phyloP scores from a whole-genome alignment of 2,797 vertebrate species.

The Falco rusticolus region DNA sequence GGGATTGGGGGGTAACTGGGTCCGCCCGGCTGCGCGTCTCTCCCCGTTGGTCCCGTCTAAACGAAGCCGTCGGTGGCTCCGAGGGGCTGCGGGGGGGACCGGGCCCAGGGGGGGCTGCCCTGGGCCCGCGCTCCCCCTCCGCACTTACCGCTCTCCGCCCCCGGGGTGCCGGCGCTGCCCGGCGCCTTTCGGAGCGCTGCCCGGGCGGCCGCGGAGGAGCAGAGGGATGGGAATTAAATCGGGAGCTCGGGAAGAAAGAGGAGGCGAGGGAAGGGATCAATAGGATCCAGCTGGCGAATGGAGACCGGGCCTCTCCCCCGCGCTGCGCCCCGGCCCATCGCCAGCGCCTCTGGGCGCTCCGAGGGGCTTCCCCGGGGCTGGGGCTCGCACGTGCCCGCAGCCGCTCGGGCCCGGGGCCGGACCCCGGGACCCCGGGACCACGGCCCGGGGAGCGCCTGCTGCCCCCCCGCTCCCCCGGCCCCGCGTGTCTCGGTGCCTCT shows the following conservation, averaged over 20 bases:
- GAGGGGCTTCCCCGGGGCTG: background rate
- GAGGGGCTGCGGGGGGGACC: background rate
- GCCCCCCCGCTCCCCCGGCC: background rate
- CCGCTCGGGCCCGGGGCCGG: background rate
- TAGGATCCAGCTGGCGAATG: slow-evolving; percentile 70
- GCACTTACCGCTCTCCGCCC: background rate
- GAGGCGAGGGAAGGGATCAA: slow-evolving; percentile 59
- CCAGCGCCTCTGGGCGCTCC: background rate
- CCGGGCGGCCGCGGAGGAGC: slow-evolving; percentile 23
- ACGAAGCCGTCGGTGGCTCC: background rate
- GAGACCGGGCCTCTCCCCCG: background rate
- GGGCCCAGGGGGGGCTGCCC: background rate
- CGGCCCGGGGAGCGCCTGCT: background rate
- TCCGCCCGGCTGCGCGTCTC: background rate
- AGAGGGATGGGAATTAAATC: slow-evolving; percentile 50
- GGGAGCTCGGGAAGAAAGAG: background rate
- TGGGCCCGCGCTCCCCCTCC: background rate
- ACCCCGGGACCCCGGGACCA: background rate
- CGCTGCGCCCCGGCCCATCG: background rate
- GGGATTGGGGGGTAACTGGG: too few relatives aligned
- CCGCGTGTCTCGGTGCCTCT: slow-evolving; percentile 77
- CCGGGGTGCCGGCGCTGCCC: background rate
- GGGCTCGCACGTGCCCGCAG: background rate
- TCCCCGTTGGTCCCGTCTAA: background rate
- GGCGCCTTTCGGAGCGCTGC: background rate